Percentiles rank a stretch among this genome's conserved stretches.
Evolutionary conservation across 2,113 vertebrate species (phyloP).

Genomic region (Coreoperca whiteheadi): DNA sequence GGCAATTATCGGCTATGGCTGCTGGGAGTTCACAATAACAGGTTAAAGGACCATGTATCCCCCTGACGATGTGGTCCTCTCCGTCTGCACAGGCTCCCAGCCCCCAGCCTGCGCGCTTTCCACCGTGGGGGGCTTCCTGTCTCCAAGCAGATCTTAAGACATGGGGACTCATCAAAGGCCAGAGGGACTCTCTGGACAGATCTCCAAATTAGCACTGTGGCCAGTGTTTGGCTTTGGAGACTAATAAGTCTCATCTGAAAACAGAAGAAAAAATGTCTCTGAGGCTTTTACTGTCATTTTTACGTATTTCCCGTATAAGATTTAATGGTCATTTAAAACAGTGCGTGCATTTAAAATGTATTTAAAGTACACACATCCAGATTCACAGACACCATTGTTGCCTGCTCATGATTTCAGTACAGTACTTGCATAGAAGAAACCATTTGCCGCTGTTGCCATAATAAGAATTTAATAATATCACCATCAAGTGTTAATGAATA

Average conservation of each 20-base stretch:
- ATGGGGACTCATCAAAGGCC: slow-evolving; percentile 68
- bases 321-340: slow-evolving; percentile 5
- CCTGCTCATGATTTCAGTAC: slow-evolving; percentile 27
- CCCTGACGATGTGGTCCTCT: slow-evolving; percentile 76
- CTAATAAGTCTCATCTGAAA: slow-evolving; percentile 45
- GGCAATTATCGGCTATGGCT: slow-evolving; percentile 85
- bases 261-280: no score
- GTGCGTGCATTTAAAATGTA: slow-evolving; percentile 21
- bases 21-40: slow-evolving; percentile 86
- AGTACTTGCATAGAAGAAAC: slow-evolving; percentile 31
- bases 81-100: slow-evolving; percentile 60
- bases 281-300: slow-evolving; percentile 23
- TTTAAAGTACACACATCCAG: slow-evolving; percentile 24
- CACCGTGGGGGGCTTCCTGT: slow-evolving; percentile 74
- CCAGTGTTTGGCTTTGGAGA: slow-evolving; percentile 53
- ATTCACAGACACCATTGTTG: slow-evolving; percentile 28
- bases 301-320: not conserved
- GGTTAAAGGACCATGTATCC: slow-evolving; percentile 86
- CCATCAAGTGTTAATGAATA: slow-evolving; percentile 80
- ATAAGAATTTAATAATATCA: slow-evolving; percentile 68
- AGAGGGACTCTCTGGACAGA: slow-evolving; percentile 48
- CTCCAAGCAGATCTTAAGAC: slow-evolving; percentile 68
- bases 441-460: slow-evolving; percentile 33
- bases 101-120: slow-evolving; percentile 59
- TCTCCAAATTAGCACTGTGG: slow-evolving; percentile 72